Conservation (phyloP, 1,140 invertebrate genomes). For the Acromyrmex echinatior region DNA sequence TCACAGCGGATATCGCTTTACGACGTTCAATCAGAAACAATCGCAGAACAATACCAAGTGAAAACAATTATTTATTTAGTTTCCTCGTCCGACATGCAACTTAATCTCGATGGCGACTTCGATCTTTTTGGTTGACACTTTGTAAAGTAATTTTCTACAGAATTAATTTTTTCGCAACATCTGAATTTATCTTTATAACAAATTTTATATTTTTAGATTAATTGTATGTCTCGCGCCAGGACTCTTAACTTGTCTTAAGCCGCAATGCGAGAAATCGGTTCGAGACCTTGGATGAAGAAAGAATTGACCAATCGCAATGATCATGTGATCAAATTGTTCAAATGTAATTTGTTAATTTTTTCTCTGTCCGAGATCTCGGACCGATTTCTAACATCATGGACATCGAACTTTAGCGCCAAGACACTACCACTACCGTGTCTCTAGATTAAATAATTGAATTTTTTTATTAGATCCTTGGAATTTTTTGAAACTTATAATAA, state of each 20-base stretch:
- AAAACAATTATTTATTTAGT: conserved; percentile 50
- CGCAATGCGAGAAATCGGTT: too few species aligned
- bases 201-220: neutral
- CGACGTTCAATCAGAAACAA: conserved; percentile 30
- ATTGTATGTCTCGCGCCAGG: neutral
- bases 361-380: too few species aligned
- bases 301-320: too few species aligned
- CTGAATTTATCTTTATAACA: neutral
- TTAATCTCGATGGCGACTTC: neutral
- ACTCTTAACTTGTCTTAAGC: too few species aligned
- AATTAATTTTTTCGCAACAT: neutral
- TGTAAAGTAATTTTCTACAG: neutral
- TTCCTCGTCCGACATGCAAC: neutral
- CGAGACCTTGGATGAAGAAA: too few species aligned
- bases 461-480: neutral
- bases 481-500: neutral
- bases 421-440: too few species aligned
- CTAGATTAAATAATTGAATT: neutral
- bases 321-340: too few species aligned
- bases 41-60: conserved; percentile 12
- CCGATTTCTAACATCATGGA: too few species aligned
- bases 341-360: too few species aligned
- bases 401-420: too few species aligned
- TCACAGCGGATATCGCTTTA: neutral
- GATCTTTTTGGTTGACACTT: conserved; percentile 10